Evolutionary conservation across 2,888 invertebrate species (phyloP).

Genomic region (Thymelicus acteon): DNA sequence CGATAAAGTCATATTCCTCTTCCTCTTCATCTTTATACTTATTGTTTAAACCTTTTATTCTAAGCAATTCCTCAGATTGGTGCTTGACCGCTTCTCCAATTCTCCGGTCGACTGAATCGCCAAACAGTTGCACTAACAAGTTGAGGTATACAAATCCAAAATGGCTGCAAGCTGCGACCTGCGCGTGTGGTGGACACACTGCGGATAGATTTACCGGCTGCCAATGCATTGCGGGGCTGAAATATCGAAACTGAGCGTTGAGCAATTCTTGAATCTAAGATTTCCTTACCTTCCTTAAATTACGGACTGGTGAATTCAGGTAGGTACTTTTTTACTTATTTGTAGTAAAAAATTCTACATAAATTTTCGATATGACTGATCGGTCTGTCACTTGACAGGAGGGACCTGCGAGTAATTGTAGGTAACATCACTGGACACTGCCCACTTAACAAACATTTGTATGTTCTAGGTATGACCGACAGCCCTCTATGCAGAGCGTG

Average conservation of each 20-base stretch:
- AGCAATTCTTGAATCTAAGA: neutral
- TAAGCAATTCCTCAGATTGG: neutral
- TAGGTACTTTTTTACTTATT: too few species aligned
- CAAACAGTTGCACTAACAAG: constrained; percentile 57
- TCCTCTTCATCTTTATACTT: constrained; percentile 25
- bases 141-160: constrained; percentile 61
- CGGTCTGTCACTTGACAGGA: too few species aligned
- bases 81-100: constrained; percentile 35
- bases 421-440: too few species aligned
- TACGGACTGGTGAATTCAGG: too few species aligned
- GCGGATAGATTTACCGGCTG: constrained; percentile 47
- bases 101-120: constrained; percentile 53
- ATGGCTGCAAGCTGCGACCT: constrained; percentile 56
- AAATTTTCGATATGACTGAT: too few species aligned
- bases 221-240: constrained; percentile 48
- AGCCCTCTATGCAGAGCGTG: too few species aligned
- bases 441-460: too few species aligned
- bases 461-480: too few species aligned
- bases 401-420: too few species aligned
- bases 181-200: constrained; percentile 51
- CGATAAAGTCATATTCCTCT: constrained; percentile 64
- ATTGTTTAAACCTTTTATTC: constrained; percentile 12
- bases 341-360: too few species aligned
- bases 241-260: neutral
- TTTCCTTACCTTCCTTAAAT: too few species aligned